A percentile compares a stretch with the other conserved stretches of the same genome.
Conservation (phyloP, 2,113 vertebrate genomes). For the Euleptes europaea region DNA sequence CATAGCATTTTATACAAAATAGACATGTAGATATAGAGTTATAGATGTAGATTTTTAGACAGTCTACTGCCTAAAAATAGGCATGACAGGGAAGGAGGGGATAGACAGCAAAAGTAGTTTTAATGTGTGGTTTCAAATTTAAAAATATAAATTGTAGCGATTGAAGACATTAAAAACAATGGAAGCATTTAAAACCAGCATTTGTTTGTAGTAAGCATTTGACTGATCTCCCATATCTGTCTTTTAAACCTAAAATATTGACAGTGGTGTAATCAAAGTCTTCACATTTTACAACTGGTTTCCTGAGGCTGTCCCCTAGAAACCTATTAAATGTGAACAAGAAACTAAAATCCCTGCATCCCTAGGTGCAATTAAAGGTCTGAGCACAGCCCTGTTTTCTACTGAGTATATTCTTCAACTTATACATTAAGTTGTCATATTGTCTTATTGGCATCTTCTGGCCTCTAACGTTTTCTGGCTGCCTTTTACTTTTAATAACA, state of each 20-base stretch:
- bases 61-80: neutral
- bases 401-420: neutral
- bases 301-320: slow-evolving; percentile 53
- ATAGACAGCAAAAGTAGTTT: neutral
- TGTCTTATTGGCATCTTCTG: slow-evolving; percentile 4
- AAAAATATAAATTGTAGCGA: neutral
- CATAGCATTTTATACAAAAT: neutral
- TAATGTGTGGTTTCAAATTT: neutral
- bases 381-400: slow-evolving; percentile 25
- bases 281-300: slow-evolving; percentile 31
- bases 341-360: neutral
- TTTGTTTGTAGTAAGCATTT: slow-evolving; percentile 34
- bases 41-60: too few species aligned
- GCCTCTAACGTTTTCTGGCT: neutral
- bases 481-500: slow-evolving; percentile 5
- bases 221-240: slow-evolving; percentile 33
- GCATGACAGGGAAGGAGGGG: neutral
- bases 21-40: too few species aligned
- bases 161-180: neutral
- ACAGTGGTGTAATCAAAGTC: slow-evolving; percentile 57
- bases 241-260: slow-evolving; percentile 55
- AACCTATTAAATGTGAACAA: slow-evolving; percentile 60
- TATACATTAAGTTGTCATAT: neutral
- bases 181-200: slow-evolving; percentile 28
- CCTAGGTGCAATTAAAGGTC: slow-evolving; percentile 24